A percentile compares a stretch with the other conserved stretches of the same genome.
Evolutionary conservation across 2,797 vertebrate species (phyloP).

Genomic region (Echeneis naucrates): DNA sequence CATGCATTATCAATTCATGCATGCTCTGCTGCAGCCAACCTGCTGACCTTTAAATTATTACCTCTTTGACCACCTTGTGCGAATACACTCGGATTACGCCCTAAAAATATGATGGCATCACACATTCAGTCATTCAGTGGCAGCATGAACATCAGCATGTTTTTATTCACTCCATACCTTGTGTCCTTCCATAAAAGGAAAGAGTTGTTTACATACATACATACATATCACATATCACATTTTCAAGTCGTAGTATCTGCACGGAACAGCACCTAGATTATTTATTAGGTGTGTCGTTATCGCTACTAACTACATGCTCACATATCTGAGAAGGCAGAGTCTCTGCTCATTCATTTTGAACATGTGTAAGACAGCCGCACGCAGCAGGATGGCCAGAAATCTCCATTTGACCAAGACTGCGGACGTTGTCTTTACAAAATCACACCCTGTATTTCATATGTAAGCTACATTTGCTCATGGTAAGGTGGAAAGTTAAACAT

Average conservation of each 20-base stretch:
- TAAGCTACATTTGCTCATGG: not conserved
- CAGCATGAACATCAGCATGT: too few species aligned
- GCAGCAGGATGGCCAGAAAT: not conserved
- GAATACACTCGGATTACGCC: slow-evolving; percentile 16
- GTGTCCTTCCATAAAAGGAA: not conserved
- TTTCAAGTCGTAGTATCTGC: not conserved
- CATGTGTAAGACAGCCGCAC: slow-evolving; percentile 4
- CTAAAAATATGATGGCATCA: slow-evolving; percentile 13
- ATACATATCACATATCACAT: too few species aligned
- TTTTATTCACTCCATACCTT: slow-evolving; percentile 1
- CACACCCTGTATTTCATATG: slow-evolving; percentile 9
- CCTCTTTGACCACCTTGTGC: slow-evolving; percentile 20
- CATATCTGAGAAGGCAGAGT: slow-evolving; percentile 16
- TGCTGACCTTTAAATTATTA: slow-evolving; percentile 58
- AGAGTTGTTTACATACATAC: too few species aligned
- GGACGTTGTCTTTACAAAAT: not conserved
- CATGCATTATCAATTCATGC: slow-evolving; percentile 49
- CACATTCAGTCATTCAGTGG: too few species aligned
- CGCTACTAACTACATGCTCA: slow-evolving; percentile 4
- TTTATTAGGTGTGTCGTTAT: not conserved
- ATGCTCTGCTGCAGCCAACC: slow-evolving; percentile 1
- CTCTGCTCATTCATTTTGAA: slow-evolving; percentile 39
- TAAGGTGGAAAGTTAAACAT: not conserved
- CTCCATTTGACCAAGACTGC: slow-evolving; percentile 18
- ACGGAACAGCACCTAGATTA: slow-evolving; percentile 4